A percentile compares a stretch with the other conserved stretches of the same genome.
Conservation (phyloP, 2,113 vertebrate genomes). For the Corydoras maculifer region DNA sequence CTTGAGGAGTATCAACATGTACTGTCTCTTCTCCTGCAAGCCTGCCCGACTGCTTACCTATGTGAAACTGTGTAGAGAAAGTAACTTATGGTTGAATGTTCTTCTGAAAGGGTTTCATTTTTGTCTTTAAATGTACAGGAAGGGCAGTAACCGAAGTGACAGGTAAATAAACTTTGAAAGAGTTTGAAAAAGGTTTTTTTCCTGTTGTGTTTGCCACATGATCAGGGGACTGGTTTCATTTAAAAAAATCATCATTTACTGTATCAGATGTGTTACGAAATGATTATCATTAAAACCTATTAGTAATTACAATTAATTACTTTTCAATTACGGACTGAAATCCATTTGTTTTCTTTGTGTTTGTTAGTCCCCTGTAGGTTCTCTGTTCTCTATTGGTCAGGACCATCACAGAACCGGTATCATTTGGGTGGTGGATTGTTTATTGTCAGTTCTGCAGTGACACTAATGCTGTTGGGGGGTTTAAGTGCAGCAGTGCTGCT, state of each 20-base stretch:
- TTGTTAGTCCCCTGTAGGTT: too few species aligned
- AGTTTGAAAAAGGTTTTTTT: constrained; percentile 17
- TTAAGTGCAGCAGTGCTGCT: too few species aligned
- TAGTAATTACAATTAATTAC: too few species aligned
- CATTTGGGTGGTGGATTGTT: too few species aligned
- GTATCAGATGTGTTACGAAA: not conserved
- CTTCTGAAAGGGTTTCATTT: constrained; percentile 36
- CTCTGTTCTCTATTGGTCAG: too few species aligned
- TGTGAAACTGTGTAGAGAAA: constrained; percentile 49
- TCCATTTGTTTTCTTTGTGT: too few species aligned
- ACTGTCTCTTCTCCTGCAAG: constrained; percentile 24
- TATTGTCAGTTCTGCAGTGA: too few species aligned
- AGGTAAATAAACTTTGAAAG: constrained; percentile 40
- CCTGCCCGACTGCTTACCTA: constrained; percentile 41
- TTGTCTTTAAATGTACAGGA: constrained; percentile 39
- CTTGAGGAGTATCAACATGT: constrained; percentile 8
- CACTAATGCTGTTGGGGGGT: too few species aligned
- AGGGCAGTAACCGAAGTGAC: constrained; percentile 27
- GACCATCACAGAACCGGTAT: too few species aligned
- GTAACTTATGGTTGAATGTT: constrained; percentile 29
- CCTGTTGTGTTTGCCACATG: constrained; percentile 7
- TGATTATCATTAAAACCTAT: too few species aligned
- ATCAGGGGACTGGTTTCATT: not conserved
- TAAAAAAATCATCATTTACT: not conserved
- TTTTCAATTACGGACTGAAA: too few species aligned